Percentiles rank a stretch among this genome's conserved stretches.
Evolutionary conservation across 2,888 invertebrate genomes (phyloP).

Genomic region (Vandiemenella viatica): DNA sequence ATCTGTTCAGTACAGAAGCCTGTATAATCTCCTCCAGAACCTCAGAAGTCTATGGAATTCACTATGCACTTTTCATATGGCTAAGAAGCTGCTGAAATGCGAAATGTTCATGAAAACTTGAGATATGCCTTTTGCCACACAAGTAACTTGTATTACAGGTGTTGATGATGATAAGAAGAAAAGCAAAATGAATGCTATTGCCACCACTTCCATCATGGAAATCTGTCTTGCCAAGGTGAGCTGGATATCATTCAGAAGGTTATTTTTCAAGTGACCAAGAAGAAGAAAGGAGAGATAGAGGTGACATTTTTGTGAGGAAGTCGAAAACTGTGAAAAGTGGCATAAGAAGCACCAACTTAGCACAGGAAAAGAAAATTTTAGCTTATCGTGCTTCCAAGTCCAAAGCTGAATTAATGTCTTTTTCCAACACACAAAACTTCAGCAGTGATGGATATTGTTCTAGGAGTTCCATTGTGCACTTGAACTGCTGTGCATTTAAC

Average conservation of each 20-base stretch:
- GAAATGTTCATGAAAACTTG: constrained; percentile 11
- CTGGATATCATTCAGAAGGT: constrained; percentile 49
- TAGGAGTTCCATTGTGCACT: too few relatives aligned
- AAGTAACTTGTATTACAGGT: constrained; percentile 13
- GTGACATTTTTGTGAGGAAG: constrained; percentile 23
- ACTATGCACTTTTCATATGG: constrained; percentile 68
- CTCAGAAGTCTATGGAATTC: constrained; percentile 48
- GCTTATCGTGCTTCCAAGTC: too few relatives aligned
- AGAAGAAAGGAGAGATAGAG: constrained; percentile 30
- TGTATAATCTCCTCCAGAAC: not conserved
- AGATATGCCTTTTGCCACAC: constrained; percentile 12
- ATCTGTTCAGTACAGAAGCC: too few relatives aligned
- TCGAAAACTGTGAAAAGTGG: constrained; percentile 18
- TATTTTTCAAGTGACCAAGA: constrained; percentile 49
- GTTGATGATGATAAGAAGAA: constrained; percentile 12
- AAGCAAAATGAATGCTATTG: constrained; percentile 8
- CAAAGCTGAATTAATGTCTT: too few relatives aligned
- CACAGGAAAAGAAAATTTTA: too few relatives aligned
- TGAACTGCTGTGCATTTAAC: too few relatives aligned
- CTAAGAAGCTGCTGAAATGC: constrained; percentile 25
- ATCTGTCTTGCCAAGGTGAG: constrained; percentile 11
- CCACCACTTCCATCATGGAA: constrained; percentile 15
- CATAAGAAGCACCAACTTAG: too few relatives aligned
- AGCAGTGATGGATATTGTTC: too few relatives aligned
- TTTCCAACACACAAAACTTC: too few relatives aligned